A percentile compares a stretch with the other conserved stretches of the same genome.
These are phyloP conservation scores for Drosophila mojavensis DNA, from an alignment of 1,140 invertebrate species.

Conservation along the genomic window DNA sequence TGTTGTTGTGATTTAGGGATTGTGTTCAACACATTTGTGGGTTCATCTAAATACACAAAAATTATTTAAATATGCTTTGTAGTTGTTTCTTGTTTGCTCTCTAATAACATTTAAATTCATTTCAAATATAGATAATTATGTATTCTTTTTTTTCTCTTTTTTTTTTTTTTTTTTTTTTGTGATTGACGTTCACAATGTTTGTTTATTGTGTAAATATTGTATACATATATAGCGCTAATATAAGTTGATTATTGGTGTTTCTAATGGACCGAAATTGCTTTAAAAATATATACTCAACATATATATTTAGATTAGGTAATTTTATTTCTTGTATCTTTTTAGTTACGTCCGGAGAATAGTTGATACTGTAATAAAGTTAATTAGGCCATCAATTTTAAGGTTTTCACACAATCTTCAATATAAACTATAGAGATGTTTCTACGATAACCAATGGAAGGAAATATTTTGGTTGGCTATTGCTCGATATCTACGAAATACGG, in stretches of 20 bases:
- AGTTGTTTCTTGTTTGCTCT: constrained; percentile 44
- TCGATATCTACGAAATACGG: constrained; percentile 14
- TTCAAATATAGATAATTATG: constrained; percentile 26
- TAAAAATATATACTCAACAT: constrained; percentile 67
- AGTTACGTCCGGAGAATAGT: constrained; percentile 82
- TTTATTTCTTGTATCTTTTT: constrained; percentile 46
- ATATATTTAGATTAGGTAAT: constrained; percentile 28
- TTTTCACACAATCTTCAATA: constrained; percentile 59
- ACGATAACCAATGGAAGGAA: constrained; percentile 9
- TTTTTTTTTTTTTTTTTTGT: background rate
- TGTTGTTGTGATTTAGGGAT: background rate
- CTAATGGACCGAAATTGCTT: constrained; percentile 77
- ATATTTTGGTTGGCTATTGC: constrained; percentile 13
- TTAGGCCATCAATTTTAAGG: constrained; percentile 70
- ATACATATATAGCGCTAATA: constrained; percentile 61
- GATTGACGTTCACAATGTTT: constrained; percentile 63
- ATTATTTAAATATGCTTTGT: constrained; percentile 36
- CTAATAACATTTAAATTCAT: constrained; percentile 72
- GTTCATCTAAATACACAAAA: constrained; percentile 48
- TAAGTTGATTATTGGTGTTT: constrained; percentile 74
- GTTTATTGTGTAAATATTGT: constrained; percentile 39
- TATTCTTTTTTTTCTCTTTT: background rate
- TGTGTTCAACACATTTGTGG: constrained; percentile 65
- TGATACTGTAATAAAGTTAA: constrained; percentile 82
- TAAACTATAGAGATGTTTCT: constrained; percentile 43